Percentiles rank a stretch among this genome's conserved stretches.
These are phyloP conservation scores for Crotalus viridis DNA, from an alignment of 2,113 vertebrate species.

Conservation along the genomic window DNA sequence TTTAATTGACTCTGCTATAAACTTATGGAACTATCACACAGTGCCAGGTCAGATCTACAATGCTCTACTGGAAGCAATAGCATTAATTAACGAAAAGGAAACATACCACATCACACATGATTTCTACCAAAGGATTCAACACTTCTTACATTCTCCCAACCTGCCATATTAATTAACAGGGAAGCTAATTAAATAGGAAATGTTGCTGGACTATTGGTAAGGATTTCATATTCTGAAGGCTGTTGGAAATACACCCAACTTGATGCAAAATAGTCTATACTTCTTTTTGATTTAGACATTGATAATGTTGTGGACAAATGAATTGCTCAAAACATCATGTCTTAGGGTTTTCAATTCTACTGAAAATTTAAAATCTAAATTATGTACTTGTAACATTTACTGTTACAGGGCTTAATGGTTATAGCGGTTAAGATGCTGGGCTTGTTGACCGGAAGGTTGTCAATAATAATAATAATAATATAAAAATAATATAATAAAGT, in stretches of 20 bases:
- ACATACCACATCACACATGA: background rate
- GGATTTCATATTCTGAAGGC: background rate
- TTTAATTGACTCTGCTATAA: background rate
- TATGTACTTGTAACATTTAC: background rate
- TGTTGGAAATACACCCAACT: background rate
- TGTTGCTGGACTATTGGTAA: background rate
- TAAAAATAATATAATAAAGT: too few relatives aligned
- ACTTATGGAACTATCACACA: background rate
- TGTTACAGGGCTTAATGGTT: background rate
- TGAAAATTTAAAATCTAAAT: background rate
- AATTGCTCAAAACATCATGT: background rate
- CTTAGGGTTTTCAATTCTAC: background rate
- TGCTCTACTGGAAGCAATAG: conserved; percentile 2
- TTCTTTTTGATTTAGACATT: background rate
- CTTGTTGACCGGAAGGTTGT: background rate
- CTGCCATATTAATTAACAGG: background rate
- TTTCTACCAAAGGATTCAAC: background rate
- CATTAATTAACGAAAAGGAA: background rate
- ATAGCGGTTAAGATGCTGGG: background rate
- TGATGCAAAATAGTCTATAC: background rate
- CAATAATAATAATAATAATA: too few relatives aligned
- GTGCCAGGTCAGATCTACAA: background rate
- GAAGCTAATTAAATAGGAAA: background rate
- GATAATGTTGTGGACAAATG: background rate
- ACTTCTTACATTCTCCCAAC: background rate